Evolutionary conservation across 2,113 vertebrate genomes (phyloP).

Genomic region (Sialia sialis): DNA sequence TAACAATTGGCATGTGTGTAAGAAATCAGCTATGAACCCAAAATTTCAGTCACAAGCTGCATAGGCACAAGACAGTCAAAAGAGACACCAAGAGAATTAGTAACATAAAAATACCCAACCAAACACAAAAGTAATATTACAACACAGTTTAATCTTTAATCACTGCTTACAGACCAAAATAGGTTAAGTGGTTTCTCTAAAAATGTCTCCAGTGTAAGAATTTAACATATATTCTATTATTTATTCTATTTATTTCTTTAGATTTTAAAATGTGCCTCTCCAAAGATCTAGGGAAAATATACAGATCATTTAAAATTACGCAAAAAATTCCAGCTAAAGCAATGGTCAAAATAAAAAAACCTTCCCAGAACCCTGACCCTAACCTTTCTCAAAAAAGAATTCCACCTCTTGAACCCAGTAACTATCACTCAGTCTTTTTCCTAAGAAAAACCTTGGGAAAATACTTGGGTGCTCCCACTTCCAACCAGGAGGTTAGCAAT

Average conservation of each 20-base stretch:
- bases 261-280: neutral
- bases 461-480: constrained; percentile 13
- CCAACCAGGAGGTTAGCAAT: neutral
- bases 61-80: neutral
- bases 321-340: constrained; percentile 5
- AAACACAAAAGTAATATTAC: neutral
- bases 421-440: neutral
- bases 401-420: constrained; percentile 43
- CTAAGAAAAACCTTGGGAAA: constrained; percentile 51
- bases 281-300: constrained; percentile 16
- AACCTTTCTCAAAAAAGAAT: constrained; percentile 44
- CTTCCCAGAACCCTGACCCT: constrained; percentile 47
- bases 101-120: neutral
- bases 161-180: neutral
- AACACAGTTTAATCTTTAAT: neutral
- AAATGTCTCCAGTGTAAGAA: neutral
- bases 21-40: neutral
- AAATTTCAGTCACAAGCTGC: neutral
- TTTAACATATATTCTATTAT: neutral
- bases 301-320: constrained; percentile 6
- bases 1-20: neutral
- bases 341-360: constrained; percentile 15
- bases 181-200: neutral
- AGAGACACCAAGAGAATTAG: neutral
- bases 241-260: constrained; percentile 12